Conservation (phyloP, 2,113 vertebrate species). For the Dasyornis broadbenti region DNA sequence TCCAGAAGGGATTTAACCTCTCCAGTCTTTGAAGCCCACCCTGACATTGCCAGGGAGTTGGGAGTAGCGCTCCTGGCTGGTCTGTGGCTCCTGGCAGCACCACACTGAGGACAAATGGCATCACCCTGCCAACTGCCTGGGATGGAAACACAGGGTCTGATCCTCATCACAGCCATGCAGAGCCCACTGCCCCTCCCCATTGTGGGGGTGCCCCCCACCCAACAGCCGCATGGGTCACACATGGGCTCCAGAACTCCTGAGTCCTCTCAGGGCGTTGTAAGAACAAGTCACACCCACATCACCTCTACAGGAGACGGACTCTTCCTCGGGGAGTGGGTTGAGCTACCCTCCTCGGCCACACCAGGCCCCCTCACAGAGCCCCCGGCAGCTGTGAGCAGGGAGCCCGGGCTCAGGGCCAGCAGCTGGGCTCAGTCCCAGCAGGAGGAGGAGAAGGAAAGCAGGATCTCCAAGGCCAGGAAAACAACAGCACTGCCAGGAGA, state of each 20-base stretch:
- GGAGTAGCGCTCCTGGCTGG: neutral
- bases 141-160: neutral
- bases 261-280: neutral
- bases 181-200: neutral
- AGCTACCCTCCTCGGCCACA: accelerated
- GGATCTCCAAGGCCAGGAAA: slow-evolving; percentile 41
- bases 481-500: neutral
- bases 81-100: neutral
- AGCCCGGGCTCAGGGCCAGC: neutral
- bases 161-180: neutral
- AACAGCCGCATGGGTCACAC: neutral
- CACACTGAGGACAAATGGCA: neutral
- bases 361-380: neutral
- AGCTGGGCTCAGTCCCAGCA: neutral
- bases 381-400: neutral
- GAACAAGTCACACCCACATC: accelerated
- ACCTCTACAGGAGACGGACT: neutral
- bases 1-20: neutral
- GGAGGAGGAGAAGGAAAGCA: neutral
- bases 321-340: accelerated
- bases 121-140: neutral
- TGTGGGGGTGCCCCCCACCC: accelerated
- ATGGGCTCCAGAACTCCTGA: neutral
- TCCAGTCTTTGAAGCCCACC: accelerated
- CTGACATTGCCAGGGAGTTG: accelerated